phyloP scores from a whole-genome alignment of 2,113 vertebrate species.

The Alectura lathami region DNA sequence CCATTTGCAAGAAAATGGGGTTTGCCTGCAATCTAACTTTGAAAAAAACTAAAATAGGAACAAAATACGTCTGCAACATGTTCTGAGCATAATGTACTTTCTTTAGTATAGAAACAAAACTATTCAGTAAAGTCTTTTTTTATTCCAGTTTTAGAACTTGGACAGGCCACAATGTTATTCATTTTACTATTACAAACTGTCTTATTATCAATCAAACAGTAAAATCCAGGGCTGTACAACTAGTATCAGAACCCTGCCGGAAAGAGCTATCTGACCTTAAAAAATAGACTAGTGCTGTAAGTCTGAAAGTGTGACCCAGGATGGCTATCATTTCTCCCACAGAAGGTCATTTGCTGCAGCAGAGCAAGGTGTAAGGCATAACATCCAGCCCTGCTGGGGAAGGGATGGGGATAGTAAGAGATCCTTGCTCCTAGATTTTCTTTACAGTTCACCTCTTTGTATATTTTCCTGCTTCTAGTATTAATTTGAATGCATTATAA shows the following conservation, averaged over 20 bases:
- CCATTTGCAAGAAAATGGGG: slow-evolving; percentile 51
- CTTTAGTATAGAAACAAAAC: not conserved
- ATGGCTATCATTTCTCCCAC: not conserved
- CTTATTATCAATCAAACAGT: not conserved
- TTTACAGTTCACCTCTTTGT: not conserved
- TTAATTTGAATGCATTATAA: not conserved
- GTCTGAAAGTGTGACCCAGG: not conserved
- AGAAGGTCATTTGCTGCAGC: not conserved
- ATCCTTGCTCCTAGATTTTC: not conserved
- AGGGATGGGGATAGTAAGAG: not conserved
- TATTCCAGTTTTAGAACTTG: not conserved
- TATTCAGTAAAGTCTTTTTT: not conserved
- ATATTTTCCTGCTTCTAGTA: not conserved
- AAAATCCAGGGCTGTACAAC: not conserved
- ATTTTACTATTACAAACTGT: not conserved
- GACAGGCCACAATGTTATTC: not conserved
- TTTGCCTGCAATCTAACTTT: not conserved
- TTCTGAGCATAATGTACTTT: not conserved
- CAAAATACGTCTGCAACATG: not conserved
- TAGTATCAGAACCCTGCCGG: not conserved
- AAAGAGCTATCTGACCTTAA: not conserved
- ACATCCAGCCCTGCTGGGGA: not conserved
- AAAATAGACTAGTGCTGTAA: not conserved
- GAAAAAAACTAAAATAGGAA: not conserved
- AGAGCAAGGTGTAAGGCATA: not conserved